Evolutionary conservation across 1,140 invertebrate genomes (phyloP).

Genomic region (Drosophila pandora): DNA sequence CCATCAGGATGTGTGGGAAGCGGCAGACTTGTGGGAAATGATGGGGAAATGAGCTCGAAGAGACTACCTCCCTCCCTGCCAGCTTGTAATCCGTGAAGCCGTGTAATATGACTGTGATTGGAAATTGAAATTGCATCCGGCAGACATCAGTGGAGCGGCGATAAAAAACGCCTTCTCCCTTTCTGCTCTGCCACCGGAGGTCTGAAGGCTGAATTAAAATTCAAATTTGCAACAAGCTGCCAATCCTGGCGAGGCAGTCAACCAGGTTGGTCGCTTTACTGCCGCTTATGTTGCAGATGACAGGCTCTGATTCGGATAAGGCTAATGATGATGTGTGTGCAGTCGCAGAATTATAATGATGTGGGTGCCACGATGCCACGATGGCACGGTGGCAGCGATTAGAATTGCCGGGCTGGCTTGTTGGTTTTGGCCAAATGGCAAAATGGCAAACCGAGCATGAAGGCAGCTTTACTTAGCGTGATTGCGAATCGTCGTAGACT

Average conservation of each 20-base stretch:
- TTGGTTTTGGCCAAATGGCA: slow-evolving; percentile 55
- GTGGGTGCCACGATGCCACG: slow-evolving; percentile 14
- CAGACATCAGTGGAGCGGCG: slow-evolving; percentile 44
- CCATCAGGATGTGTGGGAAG: slow-evolving; percentile 16
- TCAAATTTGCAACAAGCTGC: slow-evolving; percentile 56
- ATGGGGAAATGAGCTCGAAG: slow-evolving; percentile 23
- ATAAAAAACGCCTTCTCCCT: slow-evolving; percentile 29
- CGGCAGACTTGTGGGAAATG: slow-evolving; percentile 5
- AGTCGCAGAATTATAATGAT: slow-evolving; percentile 20
- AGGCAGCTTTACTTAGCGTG: slow-evolving; percentile 75
- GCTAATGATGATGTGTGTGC: slow-evolving; percentile 60
- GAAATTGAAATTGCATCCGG: slow-evolving; percentile 80
- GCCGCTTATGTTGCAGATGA: slow-evolving; percentile 46
- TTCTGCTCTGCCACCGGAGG: background rate
- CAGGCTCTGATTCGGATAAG: slow-evolving; percentile 40
- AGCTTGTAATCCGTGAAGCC: slow-evolving; percentile 66
- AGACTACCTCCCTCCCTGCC: background rate
- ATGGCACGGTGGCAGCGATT: slow-evolving; percentile 1
- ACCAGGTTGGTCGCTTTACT: slow-evolving; percentile 63
- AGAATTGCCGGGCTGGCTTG: slow-evolving; percentile 33
- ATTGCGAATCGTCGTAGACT: slow-evolving; percentile 54
- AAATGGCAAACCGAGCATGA: slow-evolving; percentile 71
- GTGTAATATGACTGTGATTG: slow-evolving; percentile 80
- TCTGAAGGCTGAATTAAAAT: slow-evolving; percentile 42
- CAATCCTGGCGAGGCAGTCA: slow-evolving; percentile 35